Conservation (phyloP, 2,888 invertebrate species). For the Caenorhabditis sp. region DNA sequence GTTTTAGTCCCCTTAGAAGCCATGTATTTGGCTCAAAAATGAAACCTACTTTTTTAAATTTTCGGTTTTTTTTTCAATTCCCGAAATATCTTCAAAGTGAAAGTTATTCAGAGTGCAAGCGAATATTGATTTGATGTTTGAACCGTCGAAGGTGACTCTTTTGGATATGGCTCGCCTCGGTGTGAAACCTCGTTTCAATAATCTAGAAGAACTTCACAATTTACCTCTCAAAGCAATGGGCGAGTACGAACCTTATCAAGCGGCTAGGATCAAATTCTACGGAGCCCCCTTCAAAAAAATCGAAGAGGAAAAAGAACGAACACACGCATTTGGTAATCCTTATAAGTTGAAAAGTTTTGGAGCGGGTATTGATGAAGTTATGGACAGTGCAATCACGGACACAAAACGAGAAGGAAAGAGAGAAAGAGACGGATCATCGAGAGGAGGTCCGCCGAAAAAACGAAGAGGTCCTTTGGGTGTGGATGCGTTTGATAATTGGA, state of each 20-base stretch:
- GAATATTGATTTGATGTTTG: conserved; percentile 77
- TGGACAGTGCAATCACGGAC: conserved; percentile 30
- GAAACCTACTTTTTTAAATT: too few relatives aligned
- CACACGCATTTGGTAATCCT: conserved; percentile 99
- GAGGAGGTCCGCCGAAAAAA: conserved; percentile 25
- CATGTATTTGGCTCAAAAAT: too few relatives aligned
- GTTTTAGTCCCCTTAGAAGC: too few relatives aligned
- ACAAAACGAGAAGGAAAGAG: conserved; percentile 14
- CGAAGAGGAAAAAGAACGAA: conserved; percentile 74
- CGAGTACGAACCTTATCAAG: conserved; percentile 98
- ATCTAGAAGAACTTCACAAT: conserved; percentile 85
- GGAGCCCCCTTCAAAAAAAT: conserved; percentile 28
- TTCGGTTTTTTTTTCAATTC: neutral
- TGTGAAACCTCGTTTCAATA: conserved; percentile 17
- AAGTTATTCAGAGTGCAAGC: conserved; percentile 81
- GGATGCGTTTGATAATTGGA: conserved; percentile 30
- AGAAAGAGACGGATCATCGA: conserved; percentile 4
- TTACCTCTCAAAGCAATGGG: conserved; percentile 98
- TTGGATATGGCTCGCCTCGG: conserved; percentile 33
- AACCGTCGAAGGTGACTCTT: conserved; percentile 14
- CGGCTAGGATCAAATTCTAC: conserved; percentile 61
- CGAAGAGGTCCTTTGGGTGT: conserved; percentile 29
- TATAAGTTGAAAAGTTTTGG: conserved; percentile 92
- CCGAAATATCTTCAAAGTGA: neutral
- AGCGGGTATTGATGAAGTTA: conserved; percentile 64